Evolutionary conservation across 2,797 vertebrate species (phyloP).

Genomic region (Cetoscarus ocellatus): DNA sequence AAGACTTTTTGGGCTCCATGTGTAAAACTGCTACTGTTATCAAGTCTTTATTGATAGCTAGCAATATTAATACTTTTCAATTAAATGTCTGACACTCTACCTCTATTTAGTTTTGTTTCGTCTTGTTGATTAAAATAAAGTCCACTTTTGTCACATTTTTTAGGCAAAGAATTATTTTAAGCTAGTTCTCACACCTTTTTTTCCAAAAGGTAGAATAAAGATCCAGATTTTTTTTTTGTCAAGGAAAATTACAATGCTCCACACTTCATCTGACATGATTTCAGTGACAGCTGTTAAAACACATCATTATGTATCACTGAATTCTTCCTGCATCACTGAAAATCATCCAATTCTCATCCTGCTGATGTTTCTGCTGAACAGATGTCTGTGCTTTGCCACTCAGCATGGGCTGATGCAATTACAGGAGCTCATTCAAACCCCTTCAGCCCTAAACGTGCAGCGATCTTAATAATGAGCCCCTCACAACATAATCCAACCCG

Average conservation of each 20-base stretch:
- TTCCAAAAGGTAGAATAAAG: too few species aligned
- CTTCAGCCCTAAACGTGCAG: constrained; percentile 23
- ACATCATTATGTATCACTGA: constrained; percentile 22
- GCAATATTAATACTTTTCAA: too few species aligned
- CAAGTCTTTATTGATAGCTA: too few species aligned
- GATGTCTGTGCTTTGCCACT: constrained; percentile 24
- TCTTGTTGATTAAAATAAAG: too few species aligned
- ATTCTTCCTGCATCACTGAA: constrained; percentile 16
- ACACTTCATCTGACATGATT: constrained; percentile 24
- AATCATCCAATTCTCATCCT: constrained; percentile 33
- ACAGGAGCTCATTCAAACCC: constrained; percentile 34
- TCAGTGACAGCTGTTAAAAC: constrained; percentile 25
- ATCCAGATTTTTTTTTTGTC: too few species aligned
- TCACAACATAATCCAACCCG: constrained; percentile 55
- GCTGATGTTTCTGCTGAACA: constrained; percentile 34
- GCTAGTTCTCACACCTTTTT: too few species aligned
- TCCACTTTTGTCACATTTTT: too few species aligned
- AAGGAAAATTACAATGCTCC: neutral
- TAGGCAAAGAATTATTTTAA: too few species aligned
- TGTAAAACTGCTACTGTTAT: too few species aligned
- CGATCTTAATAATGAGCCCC: constrained; percentile 56
- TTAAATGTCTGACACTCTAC: too few species aligned
- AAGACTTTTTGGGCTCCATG: too few species aligned
- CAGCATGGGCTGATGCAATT: constrained; percentile 42
- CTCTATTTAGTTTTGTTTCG: too few species aligned